A percentile compares a stretch with the other conserved stretches of the same genome.
These are phyloP conservation scores for Sciurus vulgaris DNA, from an alignment of 2,797 vertebrate genomes.

Conservation along the genomic window DNA sequence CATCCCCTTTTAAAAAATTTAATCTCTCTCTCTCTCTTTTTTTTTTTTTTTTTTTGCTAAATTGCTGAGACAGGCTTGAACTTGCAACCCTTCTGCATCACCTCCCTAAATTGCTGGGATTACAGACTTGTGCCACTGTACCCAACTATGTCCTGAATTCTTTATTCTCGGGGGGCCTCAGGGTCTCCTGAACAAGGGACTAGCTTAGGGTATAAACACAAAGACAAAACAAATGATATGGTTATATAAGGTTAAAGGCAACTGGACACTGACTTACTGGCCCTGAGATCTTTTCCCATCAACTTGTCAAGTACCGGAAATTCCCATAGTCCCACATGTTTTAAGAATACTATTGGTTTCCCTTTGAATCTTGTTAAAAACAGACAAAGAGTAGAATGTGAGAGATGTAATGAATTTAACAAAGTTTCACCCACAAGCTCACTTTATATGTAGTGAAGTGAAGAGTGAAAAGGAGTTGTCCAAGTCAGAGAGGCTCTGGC, in stretches of 20 bases:
- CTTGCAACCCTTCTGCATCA: too few species aligned
- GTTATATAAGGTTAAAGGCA: neutral
- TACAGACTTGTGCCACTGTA: too few species aligned
- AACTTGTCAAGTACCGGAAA: neutral
- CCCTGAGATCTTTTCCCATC: neutral
- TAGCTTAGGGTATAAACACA: neutral
- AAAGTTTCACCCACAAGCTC: neutral
- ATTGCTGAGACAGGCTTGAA: too few species aligned
- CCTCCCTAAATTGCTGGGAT: too few species aligned
- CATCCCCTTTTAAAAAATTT: too few species aligned
- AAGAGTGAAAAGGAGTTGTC: neutral
- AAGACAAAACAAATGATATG: neutral
- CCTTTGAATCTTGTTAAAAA: neutral
- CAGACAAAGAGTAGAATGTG: neutral
- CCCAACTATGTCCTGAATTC: neutral
- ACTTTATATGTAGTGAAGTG: neutral
- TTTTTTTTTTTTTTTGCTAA: too few species aligned
- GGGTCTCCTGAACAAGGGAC: neutral
- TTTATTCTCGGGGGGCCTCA: neutral
- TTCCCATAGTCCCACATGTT: neutral
- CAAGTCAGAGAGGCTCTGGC: neutral
- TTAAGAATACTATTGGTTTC: neutral
- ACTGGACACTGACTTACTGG: neutral
- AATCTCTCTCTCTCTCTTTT: too few species aligned
- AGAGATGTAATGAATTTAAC: neutral